A percentile compares a stretch with the other conserved stretches of the same genome.
Conservation (phyloP, 2,797 vertebrate species). For the Sciurus vulgaris region DNA sequence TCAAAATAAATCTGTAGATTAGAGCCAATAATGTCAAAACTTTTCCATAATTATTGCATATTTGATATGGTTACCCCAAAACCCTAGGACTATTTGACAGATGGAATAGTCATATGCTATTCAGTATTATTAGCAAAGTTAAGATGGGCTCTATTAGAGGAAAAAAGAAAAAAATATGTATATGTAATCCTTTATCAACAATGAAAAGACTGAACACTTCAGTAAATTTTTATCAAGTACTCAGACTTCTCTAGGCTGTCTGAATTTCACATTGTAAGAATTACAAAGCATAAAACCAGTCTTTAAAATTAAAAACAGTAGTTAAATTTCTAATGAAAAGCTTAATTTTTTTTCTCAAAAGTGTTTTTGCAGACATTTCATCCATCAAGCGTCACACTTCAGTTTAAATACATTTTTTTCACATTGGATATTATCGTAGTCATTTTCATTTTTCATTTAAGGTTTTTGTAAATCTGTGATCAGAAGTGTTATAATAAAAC, state of each 20-base stretch:
- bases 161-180: background rate
- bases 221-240: background rate
- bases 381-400: slow-evolving; percentile 46
- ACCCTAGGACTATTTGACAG: background rate
- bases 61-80: slow-evolving; percentile 5
- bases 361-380: slow-evolving; percentile 65
- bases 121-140: background rate
- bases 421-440: slow-evolving; percentile 25
- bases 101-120: background rate
- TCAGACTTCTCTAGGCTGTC: background rate
- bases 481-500: slow-evolving; percentile 72
- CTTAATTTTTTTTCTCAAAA: slow-evolving; percentile 14
- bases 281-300: slow-evolving; percentile 18
- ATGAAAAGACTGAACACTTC: background rate
- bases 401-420: slow-evolving; percentile 54
- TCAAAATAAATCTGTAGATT: background rate
- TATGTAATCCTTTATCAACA: background rate
- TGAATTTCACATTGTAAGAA: slow-evolving; percentile 9
- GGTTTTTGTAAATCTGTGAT: slow-evolving; percentile 67
- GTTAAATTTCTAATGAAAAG: slow-evolving; percentile 54
- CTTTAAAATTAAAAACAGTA: slow-evolving; percentile 62
- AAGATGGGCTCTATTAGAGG: background rate
- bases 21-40: background rate
- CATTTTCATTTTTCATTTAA: slow-evolving; percentile 67
- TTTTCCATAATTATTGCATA: slow-evolving; percentile 37